Conservation (phyloP, 2,888 invertebrate species). For the Drosophila algonquin region DNA sequence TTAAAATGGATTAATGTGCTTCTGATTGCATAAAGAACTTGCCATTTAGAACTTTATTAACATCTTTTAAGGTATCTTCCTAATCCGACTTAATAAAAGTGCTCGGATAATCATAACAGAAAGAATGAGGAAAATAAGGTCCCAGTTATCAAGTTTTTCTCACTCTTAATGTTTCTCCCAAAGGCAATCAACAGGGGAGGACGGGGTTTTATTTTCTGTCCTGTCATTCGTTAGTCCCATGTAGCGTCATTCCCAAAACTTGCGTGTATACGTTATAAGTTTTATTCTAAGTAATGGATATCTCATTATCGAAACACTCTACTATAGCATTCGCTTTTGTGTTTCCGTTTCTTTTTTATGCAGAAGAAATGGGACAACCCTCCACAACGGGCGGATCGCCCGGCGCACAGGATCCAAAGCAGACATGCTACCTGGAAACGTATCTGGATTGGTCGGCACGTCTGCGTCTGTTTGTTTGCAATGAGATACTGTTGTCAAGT, state of each 20-base stretch:
- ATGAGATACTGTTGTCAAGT: slow-evolving; percentile 84
- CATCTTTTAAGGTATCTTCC: no score
- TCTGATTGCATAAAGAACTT: neutral
- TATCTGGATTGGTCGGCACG: slow-evolving; percentile 84
- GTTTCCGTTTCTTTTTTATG: slow-evolving; percentile 31
- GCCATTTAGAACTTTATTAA: neutral
- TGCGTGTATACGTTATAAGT: neutral
- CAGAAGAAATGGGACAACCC: slow-evolving; percentile 82
- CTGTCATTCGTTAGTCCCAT: neutral
- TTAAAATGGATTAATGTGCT: neutral
- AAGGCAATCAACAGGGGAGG: no score
- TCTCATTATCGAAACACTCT: neutral
- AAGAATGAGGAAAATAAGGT: no score
- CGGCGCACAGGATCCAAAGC: slow-evolving; percentile 82
- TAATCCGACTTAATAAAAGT: no score
- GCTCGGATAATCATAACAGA: no score
- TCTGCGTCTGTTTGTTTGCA: slow-evolving; percentile 83
- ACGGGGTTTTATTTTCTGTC: no score
- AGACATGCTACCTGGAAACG: slow-evolving; percentile 84
- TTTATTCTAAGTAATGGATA: neutral
- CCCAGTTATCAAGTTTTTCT: no score
- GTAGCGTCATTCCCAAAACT: no score
- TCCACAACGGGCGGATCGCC: slow-evolving; percentile 79
- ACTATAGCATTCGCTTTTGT: slow-evolving; percentile 6
- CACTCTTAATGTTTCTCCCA: no score